phyloP scores from a whole-genome alignment of 2,113 vertebrate species.

The Cephalopholis sonnerati region DNA sequence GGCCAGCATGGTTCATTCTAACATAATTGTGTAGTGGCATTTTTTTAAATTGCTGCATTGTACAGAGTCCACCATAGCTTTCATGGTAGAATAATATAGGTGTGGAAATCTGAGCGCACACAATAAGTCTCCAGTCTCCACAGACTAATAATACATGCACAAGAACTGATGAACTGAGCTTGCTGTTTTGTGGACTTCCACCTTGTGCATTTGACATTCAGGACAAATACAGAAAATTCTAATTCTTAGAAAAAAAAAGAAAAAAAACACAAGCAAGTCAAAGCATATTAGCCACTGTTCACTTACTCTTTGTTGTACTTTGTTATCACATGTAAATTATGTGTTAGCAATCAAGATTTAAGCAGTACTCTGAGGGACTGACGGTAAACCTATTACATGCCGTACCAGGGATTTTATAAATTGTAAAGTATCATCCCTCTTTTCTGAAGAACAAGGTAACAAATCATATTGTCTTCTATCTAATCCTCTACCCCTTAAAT shows the following conservation, averaged over 20 bases:
- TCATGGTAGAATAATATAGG: neutral
- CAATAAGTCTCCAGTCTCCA: neutral
- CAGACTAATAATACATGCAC: neutral
- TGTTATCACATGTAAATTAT: neutral
- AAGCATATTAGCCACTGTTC: neutral
- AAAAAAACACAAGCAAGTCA: neutral
- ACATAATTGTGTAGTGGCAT: neutral
- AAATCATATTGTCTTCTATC: too few relatives aligned
- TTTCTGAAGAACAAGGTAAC: too few relatives aligned
- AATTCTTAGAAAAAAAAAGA: neutral
- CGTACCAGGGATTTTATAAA: neutral
- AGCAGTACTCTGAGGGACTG: neutral
- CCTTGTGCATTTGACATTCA: neutral
- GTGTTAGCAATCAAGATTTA: neutral
- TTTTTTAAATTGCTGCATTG: neutral
- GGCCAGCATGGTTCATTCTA: neutral
- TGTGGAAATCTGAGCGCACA: neutral
- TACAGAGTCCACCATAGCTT: neutral
- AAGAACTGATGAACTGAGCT: neutral
- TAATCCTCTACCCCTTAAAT: too few relatives aligned
- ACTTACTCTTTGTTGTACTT: neutral
- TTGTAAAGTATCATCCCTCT: neutral
- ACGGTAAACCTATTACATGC: neutral
- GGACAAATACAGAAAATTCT: neutral
- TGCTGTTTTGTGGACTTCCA: neutral